A percentile compares a stretch with the other conserved stretches of the same genome.
These are phyloP conservation scores for Ceratina calcarata DNA, from an alignment of 1,140 invertebrate species.

Conservation along the genomic window DNA sequence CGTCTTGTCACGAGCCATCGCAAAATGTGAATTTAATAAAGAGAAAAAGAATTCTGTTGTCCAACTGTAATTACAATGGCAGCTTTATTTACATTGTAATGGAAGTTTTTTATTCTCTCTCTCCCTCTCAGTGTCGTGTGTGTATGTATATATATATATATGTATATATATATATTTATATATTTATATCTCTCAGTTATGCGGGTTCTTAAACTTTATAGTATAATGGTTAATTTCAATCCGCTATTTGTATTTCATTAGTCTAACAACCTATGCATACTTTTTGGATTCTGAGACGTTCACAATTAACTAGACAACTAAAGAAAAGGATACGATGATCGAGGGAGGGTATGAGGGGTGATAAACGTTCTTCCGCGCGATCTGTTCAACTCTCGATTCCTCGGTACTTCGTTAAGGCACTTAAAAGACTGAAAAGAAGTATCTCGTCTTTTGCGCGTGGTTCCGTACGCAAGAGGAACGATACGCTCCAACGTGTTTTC, in stretches of 20 bases:
- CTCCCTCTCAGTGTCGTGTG: constrained; percentile 43
- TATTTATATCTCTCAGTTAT: constrained; percentile 48
- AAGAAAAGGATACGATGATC: not conserved
- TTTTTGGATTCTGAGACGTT: constrained; percentile 48
- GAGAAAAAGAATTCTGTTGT: constrained; percentile 55
- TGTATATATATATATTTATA: constrained; percentile 43
- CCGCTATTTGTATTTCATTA: constrained; percentile 47
- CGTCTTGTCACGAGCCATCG: constrained; percentile 9
- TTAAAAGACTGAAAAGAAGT: constrained; percentile 66
- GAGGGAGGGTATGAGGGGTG: not conserved
- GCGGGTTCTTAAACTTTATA: constrained; percentile 46
- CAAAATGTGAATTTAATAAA: constrained; percentile 54
- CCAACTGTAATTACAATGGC: constrained; percentile 69
- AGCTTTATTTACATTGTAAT: constrained; percentile 74
- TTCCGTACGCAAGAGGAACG: constrained; percentile 15
- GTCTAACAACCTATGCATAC: constrained; percentile 61
- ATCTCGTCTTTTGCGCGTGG: constrained; percentile 26
- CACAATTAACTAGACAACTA: constrained; percentile 39
- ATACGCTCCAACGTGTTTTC: constrained; percentile 42
- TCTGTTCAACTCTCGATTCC: constrained; percentile 60
- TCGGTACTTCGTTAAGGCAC: constrained; percentile 68
- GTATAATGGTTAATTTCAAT: constrained; percentile 46
- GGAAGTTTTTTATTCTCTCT: constrained; percentile 40
- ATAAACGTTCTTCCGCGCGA: constrained; percentile 21
- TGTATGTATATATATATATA: constrained; percentile 28